A percentile compares a stretch with the other conserved stretches of the same genome.
phyloP scores from a whole-genome alignment of 37 sponge, comb jelly and placozoan genomes.

The Beroe forskalii region DNA sequence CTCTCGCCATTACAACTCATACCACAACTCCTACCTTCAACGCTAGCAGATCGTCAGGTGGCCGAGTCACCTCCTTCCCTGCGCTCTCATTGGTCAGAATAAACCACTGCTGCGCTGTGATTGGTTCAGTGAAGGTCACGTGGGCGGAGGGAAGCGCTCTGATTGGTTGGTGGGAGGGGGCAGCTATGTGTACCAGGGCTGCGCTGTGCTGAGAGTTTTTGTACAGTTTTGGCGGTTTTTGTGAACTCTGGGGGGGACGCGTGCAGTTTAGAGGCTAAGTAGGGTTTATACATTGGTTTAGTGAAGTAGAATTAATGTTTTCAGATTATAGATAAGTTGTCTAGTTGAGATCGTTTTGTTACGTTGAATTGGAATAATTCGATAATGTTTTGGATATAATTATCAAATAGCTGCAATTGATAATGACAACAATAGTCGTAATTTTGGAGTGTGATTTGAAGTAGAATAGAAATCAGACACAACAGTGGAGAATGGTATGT shows the following conservation, averaged over 20 bases:
- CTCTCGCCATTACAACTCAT: no score
- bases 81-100: conserved; percentile 4
- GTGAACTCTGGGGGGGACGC: no score
- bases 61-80: not conserved
- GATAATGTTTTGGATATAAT: not conserved
- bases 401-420: not conserved
- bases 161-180: not conserved
- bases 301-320: no score
- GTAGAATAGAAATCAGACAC: no score
- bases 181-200: no score
- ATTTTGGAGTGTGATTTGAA: no score
- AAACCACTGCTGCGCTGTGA: not conserved
- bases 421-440: not conserved
- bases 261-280: no score
- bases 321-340: no score
- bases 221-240: conserved; percentile 17
- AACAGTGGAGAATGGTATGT: no score
- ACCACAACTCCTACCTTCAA: not conserved
- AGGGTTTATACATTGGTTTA: no score
- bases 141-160: not conserved
- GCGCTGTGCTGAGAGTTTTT: no score
- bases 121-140: not conserved
- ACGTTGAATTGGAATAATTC: not conserved
- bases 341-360: no score
- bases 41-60: not conserved